Percentiles rank a stretch among this genome's conserved stretches.
Conservation (phyloP, 2,797 vertebrate species). For the Limosa lapponica region DNA sequence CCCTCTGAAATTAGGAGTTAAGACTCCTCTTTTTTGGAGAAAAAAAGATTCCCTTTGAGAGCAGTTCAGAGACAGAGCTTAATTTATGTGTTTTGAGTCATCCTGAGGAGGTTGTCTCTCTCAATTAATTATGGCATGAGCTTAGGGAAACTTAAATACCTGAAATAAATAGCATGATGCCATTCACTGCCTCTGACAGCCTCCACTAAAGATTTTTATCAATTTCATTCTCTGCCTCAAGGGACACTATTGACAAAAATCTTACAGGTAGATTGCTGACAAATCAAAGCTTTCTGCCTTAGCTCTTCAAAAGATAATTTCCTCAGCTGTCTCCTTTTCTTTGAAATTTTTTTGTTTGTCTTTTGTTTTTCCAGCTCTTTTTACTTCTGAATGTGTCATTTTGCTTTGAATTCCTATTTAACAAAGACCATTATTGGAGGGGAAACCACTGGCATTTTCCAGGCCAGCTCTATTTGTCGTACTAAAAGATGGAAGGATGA, state of each 20-base stretch:
- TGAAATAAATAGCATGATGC: constrained; percentile 26
- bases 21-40: not conserved
- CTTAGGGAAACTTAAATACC: constrained; percentile 30
- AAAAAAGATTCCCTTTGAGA: not conserved
- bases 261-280: not conserved
- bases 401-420: not conserved
- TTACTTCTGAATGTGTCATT: not conserved
- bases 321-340: not conserved
- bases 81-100: constrained; percentile 26
- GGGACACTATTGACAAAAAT: not conserved
- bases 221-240: not conserved
- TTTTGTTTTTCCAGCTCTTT: not conserved
- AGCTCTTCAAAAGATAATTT: not conserved
- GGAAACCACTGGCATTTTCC: not conserved
- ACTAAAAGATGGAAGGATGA: not conserved
- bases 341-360: not conserved
- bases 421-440: not conserved
- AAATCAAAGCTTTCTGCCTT: constrained; percentile 25
- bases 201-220: not conserved
- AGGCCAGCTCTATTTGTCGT: not conserved
- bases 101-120: constrained; percentile 8
- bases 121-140: constrained; percentile 43
- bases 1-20: not conserved
- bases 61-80: not conserved
- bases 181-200: not conserved